phyloP scores from a whole-genome alignment of 2,113 vertebrate species.

The Boleophthalmus pectinirostris region DNA sequence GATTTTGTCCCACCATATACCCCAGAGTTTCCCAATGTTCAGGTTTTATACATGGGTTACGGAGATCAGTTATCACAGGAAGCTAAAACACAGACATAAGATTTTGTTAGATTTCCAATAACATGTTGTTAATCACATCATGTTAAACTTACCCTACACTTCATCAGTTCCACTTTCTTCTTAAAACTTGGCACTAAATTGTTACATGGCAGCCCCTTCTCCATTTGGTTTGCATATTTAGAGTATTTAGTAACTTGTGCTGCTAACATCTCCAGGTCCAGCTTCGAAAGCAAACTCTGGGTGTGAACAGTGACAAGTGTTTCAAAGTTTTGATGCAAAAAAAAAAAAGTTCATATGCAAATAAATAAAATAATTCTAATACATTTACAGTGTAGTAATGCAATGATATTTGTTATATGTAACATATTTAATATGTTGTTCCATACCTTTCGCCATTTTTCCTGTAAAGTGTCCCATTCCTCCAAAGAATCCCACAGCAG shows the following conservation, averaged over 20 bases:
- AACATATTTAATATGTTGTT: neutral
- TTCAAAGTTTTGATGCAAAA: neutral
- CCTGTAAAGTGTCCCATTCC: constrained; percentile 79
- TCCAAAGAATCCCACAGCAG: constrained; percentile 83
- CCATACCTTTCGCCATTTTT: constrained; percentile 78
- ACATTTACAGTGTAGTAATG: neutral
- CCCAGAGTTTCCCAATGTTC: constrained; percentile 81
- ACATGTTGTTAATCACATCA: neutral
- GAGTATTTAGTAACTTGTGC: constrained; percentile 76
- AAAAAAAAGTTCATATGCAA: neutral
- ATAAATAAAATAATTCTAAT: neutral
- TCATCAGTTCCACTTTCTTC: constrained; percentile 78
- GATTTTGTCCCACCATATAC: constrained; percentile 61
- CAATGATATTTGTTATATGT: neutral
- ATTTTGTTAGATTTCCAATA: neutral
- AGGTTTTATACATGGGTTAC: constrained; percentile 80
- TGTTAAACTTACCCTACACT: constrained; percentile 77
- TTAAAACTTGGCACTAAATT: constrained; percentile 78
- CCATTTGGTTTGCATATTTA: constrained; percentile 81
- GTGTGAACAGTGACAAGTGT: neutral
- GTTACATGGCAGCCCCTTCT: constrained; percentile 83
- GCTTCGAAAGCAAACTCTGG: constrained; percentile 76
- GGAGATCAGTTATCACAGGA: constrained; percentile 80
- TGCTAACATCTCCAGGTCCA: constrained; percentile 81
- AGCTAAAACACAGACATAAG: constrained; percentile 63